Evolutionary conservation across 2,797 vertebrate genomes (phyloP), one percentile per base, ranked within the genome.

Genomic region (Brachyrhaphis roseni): DNA sequence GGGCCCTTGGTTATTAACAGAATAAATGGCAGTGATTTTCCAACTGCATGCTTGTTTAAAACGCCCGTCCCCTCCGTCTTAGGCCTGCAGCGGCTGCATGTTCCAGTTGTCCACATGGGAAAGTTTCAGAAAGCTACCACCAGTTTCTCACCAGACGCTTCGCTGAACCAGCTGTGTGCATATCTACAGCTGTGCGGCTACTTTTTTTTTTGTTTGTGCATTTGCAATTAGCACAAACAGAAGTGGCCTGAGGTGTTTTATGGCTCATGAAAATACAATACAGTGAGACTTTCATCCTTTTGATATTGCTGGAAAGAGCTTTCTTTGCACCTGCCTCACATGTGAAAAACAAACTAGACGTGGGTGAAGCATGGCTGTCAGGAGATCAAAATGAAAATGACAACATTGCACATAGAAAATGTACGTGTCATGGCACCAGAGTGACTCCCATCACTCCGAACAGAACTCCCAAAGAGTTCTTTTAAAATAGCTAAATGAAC

Each of bases 111-210:
- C 51, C 23, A 53, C 51, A 4, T 26, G 51, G 51, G 51, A 53
- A 53, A 11, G 23, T 41, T 68, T 68, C 20, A 26, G 18, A 41
- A 12, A 70, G 66, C 39, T 6, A 70, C 10, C 23, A 13, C 66
- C 66, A n/a, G 23, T n/a, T 70, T 70, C 66, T 70, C 39, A 70
- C 66, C 66, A 70, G 64, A 68, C 12, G 20, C 66, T 41, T 70
- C 20, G 39, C 66, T 43, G 39, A 70, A 26, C 39, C 66, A 43
- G 36, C 66, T 43, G 66, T 41, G 11, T 43, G 66, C 43, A 39
- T 1, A 20, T 36, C 13, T 20, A 70, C 66, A 70, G 66, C 39
- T 70, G 66, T 43, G 66, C 23, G 0, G 39, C 39, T n/a, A 70
- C 66, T 2, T 5, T 23, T 4, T 5, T 2, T 2, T 31, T 68